Conservation (phyloP, 2,113 vertebrate species). For the Bucco capensis region DNA sequence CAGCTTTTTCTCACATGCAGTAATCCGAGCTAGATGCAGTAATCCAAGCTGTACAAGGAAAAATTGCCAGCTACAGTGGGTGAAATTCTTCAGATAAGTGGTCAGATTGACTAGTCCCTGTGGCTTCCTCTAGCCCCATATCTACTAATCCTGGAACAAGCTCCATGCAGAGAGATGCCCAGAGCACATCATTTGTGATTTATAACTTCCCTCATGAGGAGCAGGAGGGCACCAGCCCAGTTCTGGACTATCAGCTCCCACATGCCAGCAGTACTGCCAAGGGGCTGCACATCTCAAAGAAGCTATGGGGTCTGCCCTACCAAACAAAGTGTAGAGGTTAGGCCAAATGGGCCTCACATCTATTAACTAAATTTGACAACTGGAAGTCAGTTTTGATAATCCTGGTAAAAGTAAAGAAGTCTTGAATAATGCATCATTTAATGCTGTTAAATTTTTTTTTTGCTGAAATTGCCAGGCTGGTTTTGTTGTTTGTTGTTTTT, state of each 20-base stretch:
- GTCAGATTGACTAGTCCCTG: neutral
- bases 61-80: neutral
- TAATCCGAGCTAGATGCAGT: neutral
- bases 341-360: neutral
- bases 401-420: neutral
- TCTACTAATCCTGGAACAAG: neutral
- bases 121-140: neutral
- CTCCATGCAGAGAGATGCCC: neutral
- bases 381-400: neutral
- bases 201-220: neutral
- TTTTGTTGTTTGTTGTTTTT: too few relatives aligned
- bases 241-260: neutral
- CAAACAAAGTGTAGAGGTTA: neutral
- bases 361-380: neutral
- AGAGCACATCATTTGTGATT: neutral
- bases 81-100: neutral
- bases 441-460: neutral
- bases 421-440: neutral
- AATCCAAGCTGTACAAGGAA: neutral
- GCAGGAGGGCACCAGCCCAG: neutral
- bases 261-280: neutral
- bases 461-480: neutral
- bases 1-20: neutral
- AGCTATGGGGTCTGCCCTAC: neutral
- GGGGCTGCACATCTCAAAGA: neutral